These are phyloP conservation scores for Astreopora myriophthalma DNA, from an alignment of 64 coral and sea anemone species.

Conservation along the genomic window DNA sequence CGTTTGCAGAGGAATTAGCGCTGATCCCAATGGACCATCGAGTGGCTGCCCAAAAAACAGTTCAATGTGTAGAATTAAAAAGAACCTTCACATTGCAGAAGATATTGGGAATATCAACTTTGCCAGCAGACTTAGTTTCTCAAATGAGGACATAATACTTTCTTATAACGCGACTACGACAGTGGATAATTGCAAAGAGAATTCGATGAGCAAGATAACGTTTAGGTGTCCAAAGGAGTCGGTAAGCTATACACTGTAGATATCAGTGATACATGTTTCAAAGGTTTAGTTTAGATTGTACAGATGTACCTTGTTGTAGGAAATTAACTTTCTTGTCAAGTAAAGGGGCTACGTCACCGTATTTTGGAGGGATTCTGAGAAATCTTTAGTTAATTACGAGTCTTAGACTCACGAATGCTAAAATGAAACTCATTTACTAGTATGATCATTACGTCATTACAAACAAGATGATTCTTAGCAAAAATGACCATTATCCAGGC, in stretches of 20 bases:
- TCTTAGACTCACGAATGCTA: too few relatives aligned
- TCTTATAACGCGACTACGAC: conserved; percentile 50
- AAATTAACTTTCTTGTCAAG: too few relatives aligned
- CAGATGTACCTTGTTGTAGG: too few relatives aligned
- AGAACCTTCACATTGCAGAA: conserved; percentile 24
- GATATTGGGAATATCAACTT: conserved; percentile 63
- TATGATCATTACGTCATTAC: too few relatives aligned
- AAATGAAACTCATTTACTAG: too few relatives aligned
- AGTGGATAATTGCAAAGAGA: conserved; percentile 8
- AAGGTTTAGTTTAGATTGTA: too few relatives aligned
- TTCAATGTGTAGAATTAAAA: conserved; percentile 58
- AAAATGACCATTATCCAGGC: too few relatives aligned
- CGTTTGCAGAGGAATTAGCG: conserved; percentile 86
- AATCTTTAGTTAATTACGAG: too few relatives aligned
- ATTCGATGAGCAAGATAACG: conserved; percentile 62
- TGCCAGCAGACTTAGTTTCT: not conserved
- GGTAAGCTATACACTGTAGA: not conserved
- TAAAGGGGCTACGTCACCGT: too few relatives aligned
- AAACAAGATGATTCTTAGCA: too few relatives aligned
- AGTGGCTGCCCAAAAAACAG: conserved; percentile 56
- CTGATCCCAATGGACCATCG: conserved; percentile 10
- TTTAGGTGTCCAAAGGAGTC: conserved; percentile 75
- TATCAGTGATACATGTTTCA: too few relatives aligned
- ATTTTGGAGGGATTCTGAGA: too few relatives aligned
- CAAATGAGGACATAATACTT: conserved; percentile 49